These are phyloP conservation scores for Ethmia dodecea DNA, from an alignment of 2,888 invertebrate species.

Conservation along the genomic window DNA sequence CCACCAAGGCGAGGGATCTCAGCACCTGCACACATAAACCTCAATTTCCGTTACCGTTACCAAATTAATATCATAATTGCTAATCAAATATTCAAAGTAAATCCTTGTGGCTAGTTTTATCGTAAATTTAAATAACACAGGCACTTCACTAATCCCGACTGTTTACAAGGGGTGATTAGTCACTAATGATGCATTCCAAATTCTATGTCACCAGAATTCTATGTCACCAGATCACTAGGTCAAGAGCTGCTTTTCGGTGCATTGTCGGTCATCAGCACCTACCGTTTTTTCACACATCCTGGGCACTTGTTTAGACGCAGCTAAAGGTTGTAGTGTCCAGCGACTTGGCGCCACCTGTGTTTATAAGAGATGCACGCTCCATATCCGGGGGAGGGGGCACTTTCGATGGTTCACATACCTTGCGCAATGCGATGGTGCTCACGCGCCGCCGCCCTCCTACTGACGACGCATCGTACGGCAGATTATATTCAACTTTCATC, in stretches of 20 bases:
- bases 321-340: slow-evolving; percentile 66
- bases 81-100: too few relatives aligned
- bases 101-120: not conserved
- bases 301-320: slow-evolving; percentile 49
- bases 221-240: slow-evolving; percentile 44
- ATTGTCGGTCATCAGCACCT: slow-evolving; percentile 40
- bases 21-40: slow-evolving; percentile 63
- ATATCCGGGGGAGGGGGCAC: slow-evolving; percentile 72
- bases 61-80: not conserved
- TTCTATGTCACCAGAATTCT: slow-evolving; percentile 29
- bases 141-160: slow-evolving; percentile 16
- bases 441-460: slow-evolving; percentile 52
- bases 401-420: slow-evolving; percentile 70
- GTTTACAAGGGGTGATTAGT: slow-evolving; percentile 1
- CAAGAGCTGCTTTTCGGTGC: slow-evolving; percentile 26
- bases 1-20: slow-evolving; percentile 60
- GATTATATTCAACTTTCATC: slow-evolving; percentile 23
- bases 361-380: slow-evolving; percentile 71
- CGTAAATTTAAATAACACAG: slow-evolving; percentile 1
- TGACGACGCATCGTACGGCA: slow-evolving; percentile 15
- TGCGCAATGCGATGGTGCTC: slow-evolving; percentile 66
- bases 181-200: slow-evolving; percentile 1
- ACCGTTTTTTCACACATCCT: slow-evolving; percentile 72
- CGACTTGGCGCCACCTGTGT: slow-evolving; percentile 62
- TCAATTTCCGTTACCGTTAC: slow-evolving; percentile 10